These are phyloP conservation scores for Felis catus DNA, from an alignment of 2,113 vertebrate species.

Conservation along the genomic window DNA sequence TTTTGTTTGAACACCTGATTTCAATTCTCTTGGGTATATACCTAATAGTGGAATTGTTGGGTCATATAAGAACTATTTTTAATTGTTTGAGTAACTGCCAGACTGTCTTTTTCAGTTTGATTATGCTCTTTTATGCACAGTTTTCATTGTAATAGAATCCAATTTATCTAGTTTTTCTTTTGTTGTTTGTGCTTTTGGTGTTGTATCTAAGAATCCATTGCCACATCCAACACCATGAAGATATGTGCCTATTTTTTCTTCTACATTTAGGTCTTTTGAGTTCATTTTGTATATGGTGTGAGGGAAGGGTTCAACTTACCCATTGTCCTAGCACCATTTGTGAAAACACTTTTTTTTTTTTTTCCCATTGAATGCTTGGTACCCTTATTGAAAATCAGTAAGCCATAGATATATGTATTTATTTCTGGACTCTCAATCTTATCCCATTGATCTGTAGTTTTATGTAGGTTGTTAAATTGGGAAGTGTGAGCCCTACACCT, in stretches of 20 bases:
- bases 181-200: background rate
- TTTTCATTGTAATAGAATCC: background rate
- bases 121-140: background rate
- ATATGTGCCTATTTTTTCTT: background rate
- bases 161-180: background rate
- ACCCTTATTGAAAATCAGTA: slow-evolving; percentile 12
- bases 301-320: background rate
- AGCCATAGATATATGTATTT: background rate
- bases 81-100: background rate
- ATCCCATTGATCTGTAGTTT: background rate
- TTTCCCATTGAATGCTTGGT: background rate
- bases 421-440: background rate
- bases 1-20: background rate
- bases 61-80: background rate
- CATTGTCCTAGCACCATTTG: background rate
- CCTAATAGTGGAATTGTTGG: background rate
- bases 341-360: background rate
- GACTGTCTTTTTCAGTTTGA: background rate
- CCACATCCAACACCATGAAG: background rate
- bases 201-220: background rate
- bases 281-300: background rate
- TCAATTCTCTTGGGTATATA: background rate
- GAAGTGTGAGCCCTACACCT: background rate
- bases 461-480: slow-evolving; percentile 12
- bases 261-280: background rate